Conservation (phyloP, 2,888 invertebrate genomes). For the Tanypteryx hageni region DNA sequence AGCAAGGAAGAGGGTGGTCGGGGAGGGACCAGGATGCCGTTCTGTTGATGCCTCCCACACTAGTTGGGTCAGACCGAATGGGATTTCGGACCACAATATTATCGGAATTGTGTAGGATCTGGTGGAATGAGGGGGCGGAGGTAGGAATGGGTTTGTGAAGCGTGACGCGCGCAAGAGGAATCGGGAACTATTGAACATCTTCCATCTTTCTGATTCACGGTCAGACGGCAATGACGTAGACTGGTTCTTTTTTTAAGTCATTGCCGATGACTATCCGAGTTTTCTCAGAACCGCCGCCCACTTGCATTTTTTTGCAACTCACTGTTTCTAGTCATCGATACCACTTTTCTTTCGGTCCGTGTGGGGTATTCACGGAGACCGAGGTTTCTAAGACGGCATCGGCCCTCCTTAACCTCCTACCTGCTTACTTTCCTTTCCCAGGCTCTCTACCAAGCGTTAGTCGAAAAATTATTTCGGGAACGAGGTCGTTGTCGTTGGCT, state of each 20-base stretch:
- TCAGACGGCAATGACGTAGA: constrained; percentile 24
- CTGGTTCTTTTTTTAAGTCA: not conserved
- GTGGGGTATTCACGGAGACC: not conserved
- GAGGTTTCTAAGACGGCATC: not conserved
- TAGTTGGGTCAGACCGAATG: too few relatives aligned
- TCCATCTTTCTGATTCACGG: constrained; percentile 51
- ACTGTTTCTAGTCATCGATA: not conserved
- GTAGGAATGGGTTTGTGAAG: constrained; percentile 16
- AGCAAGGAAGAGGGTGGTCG: not conserved
- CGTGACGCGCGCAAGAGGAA: not conserved
- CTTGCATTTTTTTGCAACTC: not conserved
- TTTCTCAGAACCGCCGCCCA: not conserved
- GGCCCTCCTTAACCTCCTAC: constrained; percentile 38
- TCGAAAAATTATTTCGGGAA: constrained; percentile 54
- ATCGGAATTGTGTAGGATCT: constrained; percentile 58
- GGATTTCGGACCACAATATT: constrained; percentile 18
- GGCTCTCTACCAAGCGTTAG: constrained; percentile 45
- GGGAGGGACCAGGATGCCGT: not conserved
- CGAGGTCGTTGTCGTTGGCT: constrained; percentile 64
- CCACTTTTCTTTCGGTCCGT: not conserved
- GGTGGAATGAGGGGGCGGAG: constrained; percentile 1
- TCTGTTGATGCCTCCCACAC: too few relatives aligned
- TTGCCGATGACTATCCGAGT: not conserved
- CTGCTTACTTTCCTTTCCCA: constrained; percentile 24
- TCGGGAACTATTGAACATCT: constrained; percentile 29